Percentiles rank a stretch among this genome's conserved stretches.
These are phyloP conservation scores for Alfaro cultratus DNA, from an alignment of 2,797 vertebrate species.

Conservation along the genomic window DNA sequence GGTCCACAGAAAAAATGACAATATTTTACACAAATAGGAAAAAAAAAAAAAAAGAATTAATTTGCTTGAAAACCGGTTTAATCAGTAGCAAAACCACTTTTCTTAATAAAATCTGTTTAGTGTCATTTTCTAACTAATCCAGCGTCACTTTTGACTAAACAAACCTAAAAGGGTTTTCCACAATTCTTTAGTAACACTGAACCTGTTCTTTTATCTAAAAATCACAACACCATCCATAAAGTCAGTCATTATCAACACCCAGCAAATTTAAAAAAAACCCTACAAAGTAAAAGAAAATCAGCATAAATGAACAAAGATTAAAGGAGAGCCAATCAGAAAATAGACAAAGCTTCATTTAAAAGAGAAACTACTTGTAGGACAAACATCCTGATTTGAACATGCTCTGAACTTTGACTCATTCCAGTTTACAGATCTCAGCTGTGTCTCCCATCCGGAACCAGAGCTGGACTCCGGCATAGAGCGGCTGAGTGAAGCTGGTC, in stretches of 20 bases:
- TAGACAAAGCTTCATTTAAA: neutral
- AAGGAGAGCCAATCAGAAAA: neutral
- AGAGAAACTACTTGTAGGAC: neutral
- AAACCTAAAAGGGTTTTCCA: neutral
- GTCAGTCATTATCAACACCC: neutral
- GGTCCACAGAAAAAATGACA: too few species aligned
- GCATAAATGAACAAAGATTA: neutral
- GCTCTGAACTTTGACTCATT: neutral
- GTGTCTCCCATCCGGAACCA: neutral
- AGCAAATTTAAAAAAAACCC: neutral
- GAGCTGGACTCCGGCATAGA: neutral
- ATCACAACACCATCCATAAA: neutral
- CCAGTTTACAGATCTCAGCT: conserved; percentile 7
- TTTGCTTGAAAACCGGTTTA: neutral
- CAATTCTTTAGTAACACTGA: neutral
- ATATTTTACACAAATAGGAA: too few species aligned
- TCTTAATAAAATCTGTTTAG: neutral
- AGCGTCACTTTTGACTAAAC: neutral
- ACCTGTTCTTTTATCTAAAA: neutral
- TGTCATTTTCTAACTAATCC: neutral
- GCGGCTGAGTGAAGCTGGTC: conserved; percentile 12
- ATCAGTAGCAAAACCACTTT: neutral
- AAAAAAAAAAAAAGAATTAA: neutral
- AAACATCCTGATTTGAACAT: neutral
- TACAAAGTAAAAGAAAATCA: neutral